These are phyloP conservation scores for Ips nitidus DNA, from an alignment of 1,140 invertebrate genomes.

Conservation along the genomic window DNA sequence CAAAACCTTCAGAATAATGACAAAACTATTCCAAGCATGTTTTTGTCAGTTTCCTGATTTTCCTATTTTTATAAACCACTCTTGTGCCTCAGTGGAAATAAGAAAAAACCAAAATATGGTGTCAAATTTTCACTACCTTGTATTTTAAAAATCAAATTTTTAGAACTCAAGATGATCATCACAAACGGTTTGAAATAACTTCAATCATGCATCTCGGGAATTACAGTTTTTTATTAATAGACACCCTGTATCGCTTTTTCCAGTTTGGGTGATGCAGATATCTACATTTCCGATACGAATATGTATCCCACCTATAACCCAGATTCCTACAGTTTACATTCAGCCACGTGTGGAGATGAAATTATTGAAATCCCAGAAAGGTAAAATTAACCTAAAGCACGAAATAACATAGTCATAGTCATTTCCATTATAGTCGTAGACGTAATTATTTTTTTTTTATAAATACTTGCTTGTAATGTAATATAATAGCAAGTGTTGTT, in stretches of 20 bases:
- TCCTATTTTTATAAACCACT: background rate
- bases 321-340: conserved; percentile 57
- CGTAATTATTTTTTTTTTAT: background rate
- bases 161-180: background rate
- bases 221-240: background rate
- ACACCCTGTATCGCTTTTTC: conserved; percentile 7
- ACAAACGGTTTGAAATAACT: background rate
- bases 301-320: conserved; percentile 56
- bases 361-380: conserved; percentile 54
- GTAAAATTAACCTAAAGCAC: conserved; percentile 30
- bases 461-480: background rate
- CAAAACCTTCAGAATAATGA: no score
- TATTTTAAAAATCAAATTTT: background rate
- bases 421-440: background rate
- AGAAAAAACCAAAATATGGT: background rate
- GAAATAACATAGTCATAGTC: background rate
- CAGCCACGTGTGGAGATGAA: conserved; percentile 61
- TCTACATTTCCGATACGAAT: conserved; percentile 58
- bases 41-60: background rate
- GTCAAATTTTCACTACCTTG: background rate
- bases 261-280: conserved; percentile 57
- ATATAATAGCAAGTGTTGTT: no score
- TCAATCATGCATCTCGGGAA: background rate
- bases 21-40: no score
- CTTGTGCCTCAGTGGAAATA: background rate